phyloP scores from a whole-genome alignment of 2,113 vertebrate genomes.

The Scolopax mira region DNA sequence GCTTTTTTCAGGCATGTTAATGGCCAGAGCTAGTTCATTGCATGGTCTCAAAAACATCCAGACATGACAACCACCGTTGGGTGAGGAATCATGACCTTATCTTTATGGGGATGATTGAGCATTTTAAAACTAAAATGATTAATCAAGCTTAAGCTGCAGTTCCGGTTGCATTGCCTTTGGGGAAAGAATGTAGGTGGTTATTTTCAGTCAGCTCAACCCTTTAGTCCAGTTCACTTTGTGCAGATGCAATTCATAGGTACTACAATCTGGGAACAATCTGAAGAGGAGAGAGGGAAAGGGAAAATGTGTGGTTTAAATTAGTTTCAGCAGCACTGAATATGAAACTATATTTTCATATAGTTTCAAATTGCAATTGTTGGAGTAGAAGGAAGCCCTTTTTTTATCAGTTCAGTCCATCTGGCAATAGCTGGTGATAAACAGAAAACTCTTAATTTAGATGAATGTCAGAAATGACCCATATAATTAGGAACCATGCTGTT shows the following conservation, averaged over 20 bases:
- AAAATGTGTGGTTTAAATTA: not conserved
- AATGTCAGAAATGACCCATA: not conserved
- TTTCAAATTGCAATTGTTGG: not conserved
- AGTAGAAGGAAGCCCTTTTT: not conserved
- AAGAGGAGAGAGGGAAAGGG: not conserved
- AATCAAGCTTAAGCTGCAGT: not conserved
- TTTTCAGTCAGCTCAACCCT: not conserved
- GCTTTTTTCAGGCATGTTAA: not conserved
- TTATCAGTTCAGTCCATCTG: not conserved
- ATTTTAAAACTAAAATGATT: not conserved
- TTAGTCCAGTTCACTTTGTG: not conserved
- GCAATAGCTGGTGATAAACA: not conserved
- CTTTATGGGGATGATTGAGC: not conserved
- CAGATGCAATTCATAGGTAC: not conserved
- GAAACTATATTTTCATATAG: too few relatives aligned
- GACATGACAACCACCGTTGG: not conserved
- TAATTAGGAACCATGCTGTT: not conserved
- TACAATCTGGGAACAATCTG: not conserved
- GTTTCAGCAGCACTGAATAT: not conserved
- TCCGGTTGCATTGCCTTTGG: not conserved
- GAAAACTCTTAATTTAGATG: not conserved
- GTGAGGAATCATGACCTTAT: not conserved
- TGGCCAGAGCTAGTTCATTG: not conserved
- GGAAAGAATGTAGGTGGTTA: not conserved
- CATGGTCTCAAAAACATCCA: not conserved